These are phyloP conservation scores for Sialis fuliginosa DNA, from an alignment of 2,888 invertebrate species.

Conservation along the genomic window DNA sequence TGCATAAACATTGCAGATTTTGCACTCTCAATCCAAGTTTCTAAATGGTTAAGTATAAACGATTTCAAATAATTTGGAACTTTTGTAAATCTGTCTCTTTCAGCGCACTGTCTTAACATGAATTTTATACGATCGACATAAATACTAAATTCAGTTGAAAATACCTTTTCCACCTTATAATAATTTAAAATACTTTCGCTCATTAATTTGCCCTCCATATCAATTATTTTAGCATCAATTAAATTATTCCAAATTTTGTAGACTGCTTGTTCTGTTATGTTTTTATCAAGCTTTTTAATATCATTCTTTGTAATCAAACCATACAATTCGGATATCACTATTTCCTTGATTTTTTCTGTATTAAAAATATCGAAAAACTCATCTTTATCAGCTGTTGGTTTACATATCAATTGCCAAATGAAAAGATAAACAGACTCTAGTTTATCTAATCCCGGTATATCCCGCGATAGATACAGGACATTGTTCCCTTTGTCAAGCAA, in stretches of 20 bases:
- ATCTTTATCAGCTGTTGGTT: constrained; percentile 3
- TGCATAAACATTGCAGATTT: constrained; percentile 15
- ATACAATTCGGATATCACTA: constrained; percentile 10
- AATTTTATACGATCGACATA: constrained; percentile 9
- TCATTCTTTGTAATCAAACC: constrained; percentile 11
- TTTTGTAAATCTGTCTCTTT: constrained; percentile 9
- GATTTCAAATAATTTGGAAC: constrained; percentile 13
- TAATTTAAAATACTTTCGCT: constrained; percentile 5
- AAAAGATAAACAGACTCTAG: constrained; percentile 17
- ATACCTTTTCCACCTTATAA: constrained; percentile 2
- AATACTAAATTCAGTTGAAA: constrained; percentile 2
- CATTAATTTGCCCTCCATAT: constrained; percentile 6
- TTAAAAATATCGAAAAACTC: constrained; percentile 8
- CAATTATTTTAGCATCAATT: constrained; percentile 7
- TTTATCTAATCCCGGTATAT: constrained; percentile 19
- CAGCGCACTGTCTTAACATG: constrained; percentile 11
- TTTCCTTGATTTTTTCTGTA: constrained; percentile 8
- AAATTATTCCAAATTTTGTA: constrained; percentile 9
- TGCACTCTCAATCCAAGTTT: constrained; percentile 15
- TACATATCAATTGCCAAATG: constrained; percentile 16
- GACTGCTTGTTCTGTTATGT: constrained; percentile 9
- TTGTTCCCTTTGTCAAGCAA: constrained; percentile 23
- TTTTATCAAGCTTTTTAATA: constrained; percentile 7
- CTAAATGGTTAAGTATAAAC: constrained; percentile 14
- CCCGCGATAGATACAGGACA: constrained; percentile 20